phyloP scores from a whole-genome alignment of 2,797 vertebrate species.

The Poeciliopsis gracilis region DNA sequence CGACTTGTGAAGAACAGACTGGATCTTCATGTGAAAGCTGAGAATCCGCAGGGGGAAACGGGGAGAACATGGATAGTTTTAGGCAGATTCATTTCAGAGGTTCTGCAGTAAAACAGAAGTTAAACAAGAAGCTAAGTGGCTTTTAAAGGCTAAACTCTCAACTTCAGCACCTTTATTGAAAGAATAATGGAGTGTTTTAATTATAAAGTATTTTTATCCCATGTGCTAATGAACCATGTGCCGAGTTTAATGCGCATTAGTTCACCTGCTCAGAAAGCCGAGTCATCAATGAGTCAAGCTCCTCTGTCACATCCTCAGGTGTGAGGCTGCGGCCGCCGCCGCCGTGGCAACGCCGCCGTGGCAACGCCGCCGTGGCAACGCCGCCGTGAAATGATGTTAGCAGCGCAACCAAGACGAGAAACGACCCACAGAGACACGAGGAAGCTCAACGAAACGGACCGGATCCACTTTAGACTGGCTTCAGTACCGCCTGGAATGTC shows the following conservation, averaged over 20 bases:
- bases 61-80: neutral
- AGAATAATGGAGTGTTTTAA: conserved; percentile 4
- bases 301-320: conserved; percentile 16
- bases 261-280: conserved; percentile 32
- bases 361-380: conserved; percentile 27
- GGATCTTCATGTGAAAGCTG: neutral
- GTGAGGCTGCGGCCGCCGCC: conserved; percentile 25
- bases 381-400: conserved; percentile 52
- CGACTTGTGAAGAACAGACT: neutral
- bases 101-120: neutral
- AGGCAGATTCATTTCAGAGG: neutral
- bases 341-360: conserved; percentile 19
- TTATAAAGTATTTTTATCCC: neutral
- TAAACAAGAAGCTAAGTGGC: neutral
- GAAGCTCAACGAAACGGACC: conserved; percentile 27
- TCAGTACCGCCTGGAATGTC: conserved; percentile 64
- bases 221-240: neutral
- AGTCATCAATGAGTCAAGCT: conserved; percentile 22
- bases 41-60: neutral
- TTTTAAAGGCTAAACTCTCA: neutral
- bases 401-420: conserved; percentile 47
- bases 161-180: neutral
- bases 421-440: conserved; percentile 38
- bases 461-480: conserved; percentile 40
- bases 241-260: conserved; percentile 8